These are phyloP conservation scores for Proteles cristata DNA, from an alignment of 2,113 vertebrate species.

Conservation along the genomic window DNA sequence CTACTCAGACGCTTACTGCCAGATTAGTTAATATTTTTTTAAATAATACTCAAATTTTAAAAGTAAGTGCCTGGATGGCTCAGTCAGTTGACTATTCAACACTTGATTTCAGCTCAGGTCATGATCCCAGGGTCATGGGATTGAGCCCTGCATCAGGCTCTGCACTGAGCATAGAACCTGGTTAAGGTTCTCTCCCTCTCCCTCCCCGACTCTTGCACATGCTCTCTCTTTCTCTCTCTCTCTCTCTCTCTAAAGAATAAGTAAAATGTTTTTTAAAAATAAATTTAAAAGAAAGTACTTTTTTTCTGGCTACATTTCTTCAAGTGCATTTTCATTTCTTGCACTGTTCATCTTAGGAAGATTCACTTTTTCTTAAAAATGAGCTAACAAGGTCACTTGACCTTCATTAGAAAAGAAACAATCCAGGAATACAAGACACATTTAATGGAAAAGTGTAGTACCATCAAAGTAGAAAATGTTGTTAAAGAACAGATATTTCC, in stretches of 20 bases:
- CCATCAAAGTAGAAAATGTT: not conserved
- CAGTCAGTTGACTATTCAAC: too few relatives aligned
- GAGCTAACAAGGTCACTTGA: not conserved
- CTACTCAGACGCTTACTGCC: not conserved
- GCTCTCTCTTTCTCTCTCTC: too few relatives aligned
- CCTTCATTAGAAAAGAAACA: not conserved
- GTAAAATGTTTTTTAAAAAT: too few relatives aligned
- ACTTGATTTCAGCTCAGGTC: too few relatives aligned
- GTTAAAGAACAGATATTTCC: not conserved
- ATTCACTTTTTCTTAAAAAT: constrained; percentile 17
- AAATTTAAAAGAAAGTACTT: not conserved
- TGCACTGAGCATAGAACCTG: too few relatives aligned
- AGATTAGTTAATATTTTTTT: not conserved
- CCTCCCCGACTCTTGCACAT: too few relatives aligned
- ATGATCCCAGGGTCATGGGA: too few relatives aligned
- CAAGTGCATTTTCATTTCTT: not conserved
- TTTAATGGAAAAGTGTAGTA: not conserved
- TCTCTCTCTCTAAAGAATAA: too few relatives aligned
- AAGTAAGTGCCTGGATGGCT: not conserved
- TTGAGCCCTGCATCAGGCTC: too few relatives aligned
- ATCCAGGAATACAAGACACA: not conserved
- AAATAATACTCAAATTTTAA: not conserved
- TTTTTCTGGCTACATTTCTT: not conserved
- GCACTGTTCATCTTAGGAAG: not conserved
- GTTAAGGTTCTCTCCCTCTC: too few relatives aligned